A percentile compares a stretch with the other conserved stretches of the same genome.
Conservation (phyloP, 1,140 invertebrate species). For the Ceratina australensis region DNA sequence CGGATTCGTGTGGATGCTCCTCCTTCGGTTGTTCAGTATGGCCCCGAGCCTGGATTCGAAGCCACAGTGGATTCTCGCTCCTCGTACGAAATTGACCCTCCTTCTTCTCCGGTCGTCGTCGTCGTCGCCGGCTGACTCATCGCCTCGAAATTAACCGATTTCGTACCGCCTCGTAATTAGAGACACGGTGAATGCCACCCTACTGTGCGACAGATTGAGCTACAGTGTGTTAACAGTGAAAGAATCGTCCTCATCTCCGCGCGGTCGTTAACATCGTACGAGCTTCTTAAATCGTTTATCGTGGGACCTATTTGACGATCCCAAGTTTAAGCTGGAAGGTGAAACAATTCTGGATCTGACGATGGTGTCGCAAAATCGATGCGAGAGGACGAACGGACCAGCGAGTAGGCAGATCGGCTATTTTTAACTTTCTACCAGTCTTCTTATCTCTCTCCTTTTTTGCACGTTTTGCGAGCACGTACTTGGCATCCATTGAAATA, state of each 20-base stretch:
- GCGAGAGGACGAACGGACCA: background rate
- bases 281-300: conserved; percentile 20
- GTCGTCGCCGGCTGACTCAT: background rate
- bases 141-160: conserved; percentile 23
- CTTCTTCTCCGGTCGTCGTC: background rate
- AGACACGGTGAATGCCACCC: conserved; percentile 11
- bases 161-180: background rate
- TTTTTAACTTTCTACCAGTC: conserved; percentile 43
- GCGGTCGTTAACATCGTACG: background rate
- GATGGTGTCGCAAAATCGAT: no score
- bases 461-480: conserved; percentile 24
- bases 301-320: background rate
- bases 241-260: conserved; percentile 2
- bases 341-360: no score
- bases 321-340: background rate
- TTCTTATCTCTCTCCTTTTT: conserved; percentile 41
- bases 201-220: background rate
- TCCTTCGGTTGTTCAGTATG: background rate
- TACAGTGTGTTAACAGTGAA: background rate
- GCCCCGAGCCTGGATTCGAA: background rate
- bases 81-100: background rate
- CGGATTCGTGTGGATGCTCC: background rate
- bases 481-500: background rate
- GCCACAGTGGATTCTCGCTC: background rate
- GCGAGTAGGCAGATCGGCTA: conserved; percentile 14